Percentiles rank a stretch among this genome's conserved stretches.
phyloP scores from a whole-genome alignment of 2,888 invertebrate genomes.

The Eucriotettix oculatus region DNA sequence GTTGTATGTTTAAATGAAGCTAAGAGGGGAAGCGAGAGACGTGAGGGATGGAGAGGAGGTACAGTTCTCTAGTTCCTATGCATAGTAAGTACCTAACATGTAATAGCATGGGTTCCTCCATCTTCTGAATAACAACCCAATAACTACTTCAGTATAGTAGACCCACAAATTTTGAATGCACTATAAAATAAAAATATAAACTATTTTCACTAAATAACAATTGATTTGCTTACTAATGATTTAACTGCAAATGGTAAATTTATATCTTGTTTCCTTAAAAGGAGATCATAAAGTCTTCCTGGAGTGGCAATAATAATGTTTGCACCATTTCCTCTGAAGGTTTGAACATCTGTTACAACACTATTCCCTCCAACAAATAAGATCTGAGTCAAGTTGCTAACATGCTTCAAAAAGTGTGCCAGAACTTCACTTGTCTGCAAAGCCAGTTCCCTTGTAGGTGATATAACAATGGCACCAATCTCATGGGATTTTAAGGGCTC shows the following conservation, averaged over 20 bases:
- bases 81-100: too few species aligned
- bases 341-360: slow-evolving; percentile 55
- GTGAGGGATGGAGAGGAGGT: too few species aligned
- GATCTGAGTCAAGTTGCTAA: slow-evolving; percentile 34
- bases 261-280: slow-evolving; percentile 50
- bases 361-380: slow-evolving; percentile 70
- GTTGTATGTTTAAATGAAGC: too few species aligned
- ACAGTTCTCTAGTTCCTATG: too few species aligned
- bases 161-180: too few species aligned
- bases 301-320: slow-evolving; percentile 91
- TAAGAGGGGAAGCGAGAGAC: too few species aligned
- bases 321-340: slow-evolving; percentile 48
- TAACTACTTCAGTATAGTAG: too few species aligned
- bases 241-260: slow-evolving; percentile 58
- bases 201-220: too few species aligned
- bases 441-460: slow-evolving; percentile 92
- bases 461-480: slow-evolving; percentile 78
- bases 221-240: slow-evolving; percentile 42
- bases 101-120: too few species aligned
- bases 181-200: too few species aligned
- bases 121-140: too few species aligned
- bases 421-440: slow-evolving; percentile 65
- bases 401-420: slow-evolving; percentile 28
- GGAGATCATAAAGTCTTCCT: slow-evolving; percentile 76
- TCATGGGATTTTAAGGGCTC: slow-evolving; percentile 51